These are phyloP conservation scores for Epizoanthus stellaris DNA, from an alignment of 92 coral and sea anemone genomes.

Conservation along the genomic window DNA sequence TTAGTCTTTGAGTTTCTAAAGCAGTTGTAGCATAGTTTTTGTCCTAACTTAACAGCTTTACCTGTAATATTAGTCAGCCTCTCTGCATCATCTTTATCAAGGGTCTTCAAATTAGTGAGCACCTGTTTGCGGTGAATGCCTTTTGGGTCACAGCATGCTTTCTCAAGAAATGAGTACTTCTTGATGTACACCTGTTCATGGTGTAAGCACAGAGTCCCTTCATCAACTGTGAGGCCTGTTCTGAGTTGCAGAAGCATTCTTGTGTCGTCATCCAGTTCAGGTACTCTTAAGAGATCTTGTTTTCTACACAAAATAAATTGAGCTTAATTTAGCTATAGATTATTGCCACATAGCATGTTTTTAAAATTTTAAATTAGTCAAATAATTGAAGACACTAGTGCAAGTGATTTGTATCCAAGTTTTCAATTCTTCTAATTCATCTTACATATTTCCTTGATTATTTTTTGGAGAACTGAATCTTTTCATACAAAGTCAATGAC, in stretches of 20 bases:
- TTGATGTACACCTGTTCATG: conserved; percentile 37
- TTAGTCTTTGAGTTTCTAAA: not conserved
- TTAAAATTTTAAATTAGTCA: not conserved
- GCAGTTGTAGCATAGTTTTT: not conserved
- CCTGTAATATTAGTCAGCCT: conserved; percentile 20
- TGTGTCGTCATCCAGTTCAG: conserved; percentile 33
- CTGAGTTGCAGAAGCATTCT: conserved; percentile 39
- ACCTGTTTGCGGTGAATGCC: conserved; percentile 1
- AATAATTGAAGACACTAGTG: too few species aligned
- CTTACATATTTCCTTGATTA: too few species aligned
- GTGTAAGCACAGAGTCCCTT: conserved; percentile 40
- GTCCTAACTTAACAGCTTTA: conserved; percentile 22
- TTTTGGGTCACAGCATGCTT: conserved; percentile 27
- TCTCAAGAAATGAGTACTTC: conserved; percentile 36
- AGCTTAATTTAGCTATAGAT: not conserved
- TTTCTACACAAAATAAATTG: not conserved
- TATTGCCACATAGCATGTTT: not conserved
- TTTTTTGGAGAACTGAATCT: too few species aligned
- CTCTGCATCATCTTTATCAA: conserved; percentile 25
- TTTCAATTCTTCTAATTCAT: too few species aligned
- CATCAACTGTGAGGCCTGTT: conserved; percentile 36
- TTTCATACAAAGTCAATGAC: too few species aligned
- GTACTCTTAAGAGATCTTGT: conserved; percentile 27
- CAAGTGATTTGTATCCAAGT: too few species aligned
- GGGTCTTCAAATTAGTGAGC: conserved; percentile 26